Base-by-base conservation (phyloP, 2,888 invertebrate species). In the Dynastes maya region DNA sequence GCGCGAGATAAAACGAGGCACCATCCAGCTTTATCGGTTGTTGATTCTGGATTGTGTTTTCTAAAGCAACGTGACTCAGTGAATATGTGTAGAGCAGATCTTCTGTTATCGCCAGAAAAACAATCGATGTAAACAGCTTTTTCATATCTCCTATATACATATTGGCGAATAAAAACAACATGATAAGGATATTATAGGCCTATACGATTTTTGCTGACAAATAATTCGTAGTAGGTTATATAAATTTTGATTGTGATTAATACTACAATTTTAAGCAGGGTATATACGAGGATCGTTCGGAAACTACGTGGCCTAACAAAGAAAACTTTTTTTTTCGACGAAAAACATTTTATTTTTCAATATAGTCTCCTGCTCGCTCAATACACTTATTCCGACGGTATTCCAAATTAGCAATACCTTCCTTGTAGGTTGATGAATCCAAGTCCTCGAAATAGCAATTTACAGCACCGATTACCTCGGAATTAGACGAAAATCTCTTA, bases 121-220 rank as follows among this genome's bases (percentile, higher is more conserved):
- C 67, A 67, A 67, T 67, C 29, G 45, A 49, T 67, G 67, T 45
- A 67, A 67, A 67, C 67, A 67, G 32, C 13, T 27, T 67, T 67
- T 63, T 63, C 29, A 32, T 63, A 63, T 63, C 29, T 29, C 13
- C 32, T 63, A 55, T 45, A 2, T 45, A 45, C 27, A 63, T 32
- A 63, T 63, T 63, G 63, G 63, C 63, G 29, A 27, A 63, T 63
- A 63, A 63, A 63, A 61, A 63, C 45, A 63, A 63, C 32, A 63
- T n/a, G 63, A 63, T 63, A 63, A 63, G 32, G 29, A 63, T 63
- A 63, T 58, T 58, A 58, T 22, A 16, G 55, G 55, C 16, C 16
- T 55, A 55, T 55, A 22, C 8, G 55, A 45, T 45, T 55, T 55
- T 55, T 55, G 55, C 16, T 55, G 22, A 22, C 6, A 55, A 55